Evolutionary conservation across 2,797 vertebrate species (phyloP).

Genomic region (Diplodus sargus): DNA sequence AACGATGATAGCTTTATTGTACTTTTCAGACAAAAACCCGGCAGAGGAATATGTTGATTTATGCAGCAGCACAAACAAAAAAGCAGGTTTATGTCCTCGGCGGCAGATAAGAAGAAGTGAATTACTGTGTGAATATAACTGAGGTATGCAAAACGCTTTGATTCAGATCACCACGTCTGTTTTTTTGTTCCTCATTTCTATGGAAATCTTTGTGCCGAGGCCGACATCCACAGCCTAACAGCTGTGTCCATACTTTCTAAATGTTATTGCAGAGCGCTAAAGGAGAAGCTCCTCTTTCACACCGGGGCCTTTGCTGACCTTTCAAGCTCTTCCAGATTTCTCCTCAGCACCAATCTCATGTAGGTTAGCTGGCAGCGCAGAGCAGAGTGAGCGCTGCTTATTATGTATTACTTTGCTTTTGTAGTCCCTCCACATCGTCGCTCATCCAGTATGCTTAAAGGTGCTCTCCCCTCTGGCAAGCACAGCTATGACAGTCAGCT

Average conservation of each 20-base stretch:
- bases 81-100: constrained; percentile 35
- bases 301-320: constrained; percentile 55
- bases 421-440: constrained; percentile 80
- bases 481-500: constrained; percentile 81
- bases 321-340: constrained; percentile 53
- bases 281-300: constrained; percentile 42
- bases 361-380: constrained; percentile 70
- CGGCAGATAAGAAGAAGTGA: constrained; percentile 11
- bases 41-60: constrained; percentile 44
- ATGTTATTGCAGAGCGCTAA: constrained; percentile 49
- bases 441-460: constrained; percentile 84
- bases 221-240: constrained; percentile 42
- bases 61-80: constrained; percentile 8
- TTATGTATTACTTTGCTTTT: constrained; percentile 81
- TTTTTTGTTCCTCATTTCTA: constrained; percentile 54
- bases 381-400: constrained; percentile 65
- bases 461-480: constrained; percentile 85
- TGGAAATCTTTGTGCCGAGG: constrained; percentile 56
- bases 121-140: constrained; percentile 7
- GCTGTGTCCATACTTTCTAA: constrained; percentile 32
- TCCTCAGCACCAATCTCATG: constrained; percentile 66
- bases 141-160: constrained; percentile 25
- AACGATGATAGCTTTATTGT: constrained; percentile 34
- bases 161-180: constrained; percentile 5
- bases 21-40: constrained; percentile 34